A percentile compares a stretch with the other conserved stretches of the same genome.
These are phyloP conservation scores for Psophia crepitans DNA, from an alignment of 2,113 vertebrate species.

Conservation along the genomic window DNA sequence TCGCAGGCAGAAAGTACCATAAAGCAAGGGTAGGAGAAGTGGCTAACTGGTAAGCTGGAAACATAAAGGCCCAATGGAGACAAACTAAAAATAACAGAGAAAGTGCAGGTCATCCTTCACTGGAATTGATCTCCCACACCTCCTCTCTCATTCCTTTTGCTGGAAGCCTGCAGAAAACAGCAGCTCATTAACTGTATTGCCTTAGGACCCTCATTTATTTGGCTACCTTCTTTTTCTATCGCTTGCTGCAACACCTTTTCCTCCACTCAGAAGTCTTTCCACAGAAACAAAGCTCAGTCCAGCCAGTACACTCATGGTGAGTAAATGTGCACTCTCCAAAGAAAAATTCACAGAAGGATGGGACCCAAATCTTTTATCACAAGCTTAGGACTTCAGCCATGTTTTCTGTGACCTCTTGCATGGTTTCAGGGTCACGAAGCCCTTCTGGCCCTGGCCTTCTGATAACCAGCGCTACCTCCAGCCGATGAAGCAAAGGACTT, in stretches of 20 bases:
- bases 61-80: not conserved
- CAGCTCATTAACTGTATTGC: not conserved
- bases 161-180: not conserved
- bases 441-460: not conserved
- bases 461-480: not conserved
- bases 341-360: not conserved
- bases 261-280: not conserved
- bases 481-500: not conserved
- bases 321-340: not conserved
- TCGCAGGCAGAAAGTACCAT: not conserved
- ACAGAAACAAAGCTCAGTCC: not conserved
- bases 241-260: not conserved
- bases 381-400: not conserved
- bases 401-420: not conserved
- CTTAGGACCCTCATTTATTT: not conserved
- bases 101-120: not conserved
- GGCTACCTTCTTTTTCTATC: not conserved
- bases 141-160: not conserved
- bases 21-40: not conserved
- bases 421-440: not conserved
- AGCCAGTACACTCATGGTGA: fast-evolving
- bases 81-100: not conserved
- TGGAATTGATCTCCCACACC: not conserved
- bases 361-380: not conserved
- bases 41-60: not conserved